These are phyloP conservation scores for Thalassophryne amazonica DNA, from an alignment of 2,797 vertebrate genomes.

Conservation along the genomic window DNA sequence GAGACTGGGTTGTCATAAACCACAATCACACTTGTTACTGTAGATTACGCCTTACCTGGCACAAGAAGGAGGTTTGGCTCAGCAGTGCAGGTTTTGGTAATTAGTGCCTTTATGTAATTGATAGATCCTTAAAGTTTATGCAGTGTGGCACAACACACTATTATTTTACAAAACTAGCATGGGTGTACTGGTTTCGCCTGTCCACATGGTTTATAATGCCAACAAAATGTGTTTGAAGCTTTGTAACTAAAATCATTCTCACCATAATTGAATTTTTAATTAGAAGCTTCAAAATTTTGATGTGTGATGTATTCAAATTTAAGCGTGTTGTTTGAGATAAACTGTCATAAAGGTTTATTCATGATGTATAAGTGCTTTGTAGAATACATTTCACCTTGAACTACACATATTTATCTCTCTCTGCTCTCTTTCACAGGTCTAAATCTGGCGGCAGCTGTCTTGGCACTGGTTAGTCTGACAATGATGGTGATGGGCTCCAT, in stretches of 20 bases:
- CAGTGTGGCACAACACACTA: constrained; percentile 2
- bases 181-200: constrained; percentile 21
- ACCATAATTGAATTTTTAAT: not conserved
- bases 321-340: not conserved
- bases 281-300: no score
- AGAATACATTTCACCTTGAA: not conserved
- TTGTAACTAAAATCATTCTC: constrained; percentile 4
- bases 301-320: no score
- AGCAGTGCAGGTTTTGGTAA: no score
- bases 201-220: constrained; percentile 14
- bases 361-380: not conserved
- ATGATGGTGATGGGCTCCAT: constrained; percentile 87
- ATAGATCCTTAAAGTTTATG: no score
- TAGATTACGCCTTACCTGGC: no score
- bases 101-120: no score
- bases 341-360: not conserved
- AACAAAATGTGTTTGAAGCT: constrained; percentile 24
- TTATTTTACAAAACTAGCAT: constrained; percentile 14
- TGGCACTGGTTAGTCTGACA: constrained; percentile 83
- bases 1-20: no score
- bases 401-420: not conserved
- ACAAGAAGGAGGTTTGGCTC: no score
- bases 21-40: no score
- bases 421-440: constrained; percentile 68
- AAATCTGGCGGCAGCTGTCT: constrained; percentile 80